These are phyloP conservation scores for Saimiri boliviensis DNA, from an alignment of 2,113 vertebrate genomes.

Conservation along the genomic window DNA sequence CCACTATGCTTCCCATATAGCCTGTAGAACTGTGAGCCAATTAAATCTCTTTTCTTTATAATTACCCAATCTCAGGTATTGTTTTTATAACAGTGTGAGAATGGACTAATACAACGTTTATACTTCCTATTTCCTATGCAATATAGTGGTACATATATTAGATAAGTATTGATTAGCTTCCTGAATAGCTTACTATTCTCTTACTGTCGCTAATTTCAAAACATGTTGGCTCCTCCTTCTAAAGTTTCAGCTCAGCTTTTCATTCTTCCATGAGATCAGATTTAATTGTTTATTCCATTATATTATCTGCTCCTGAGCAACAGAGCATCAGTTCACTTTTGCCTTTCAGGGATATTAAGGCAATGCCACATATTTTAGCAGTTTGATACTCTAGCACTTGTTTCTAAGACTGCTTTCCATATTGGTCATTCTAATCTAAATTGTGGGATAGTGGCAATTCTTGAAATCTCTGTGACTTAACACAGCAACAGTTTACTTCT, in stretches of 20 bases:
- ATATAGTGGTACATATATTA: background rate
- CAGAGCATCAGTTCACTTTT: background rate
- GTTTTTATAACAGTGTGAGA: too few species aligned
- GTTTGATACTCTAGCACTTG: background rate
- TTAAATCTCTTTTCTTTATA: too few species aligned
- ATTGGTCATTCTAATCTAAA: background rate
- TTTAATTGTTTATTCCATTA: background rate
- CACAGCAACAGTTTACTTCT: background rate
- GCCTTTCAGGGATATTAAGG: background rate
- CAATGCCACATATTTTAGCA: background rate
- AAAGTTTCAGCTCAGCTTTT: background rate
- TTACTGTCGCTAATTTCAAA: background rate
- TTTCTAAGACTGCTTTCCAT: background rate
- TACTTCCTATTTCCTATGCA: background rate
- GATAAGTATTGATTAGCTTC: background rate
- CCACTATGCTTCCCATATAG: too few species aligned
- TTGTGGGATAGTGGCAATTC: background rate
- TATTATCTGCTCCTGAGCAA: background rate
- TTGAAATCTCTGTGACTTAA: background rate
- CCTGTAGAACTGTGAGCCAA: too few species aligned
- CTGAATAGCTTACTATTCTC: background rate
- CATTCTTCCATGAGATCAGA: background rate
- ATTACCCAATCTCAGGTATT: too few species aligned
- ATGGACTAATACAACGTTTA: background rate
- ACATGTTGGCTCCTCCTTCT: background rate